Percentiles rank a stretch among this genome's conserved stretches.
phyloP scores from a whole-genome alignment of 2,888 invertebrate genomes.

The Hydrotaea cyrtoneurina region DNA sequence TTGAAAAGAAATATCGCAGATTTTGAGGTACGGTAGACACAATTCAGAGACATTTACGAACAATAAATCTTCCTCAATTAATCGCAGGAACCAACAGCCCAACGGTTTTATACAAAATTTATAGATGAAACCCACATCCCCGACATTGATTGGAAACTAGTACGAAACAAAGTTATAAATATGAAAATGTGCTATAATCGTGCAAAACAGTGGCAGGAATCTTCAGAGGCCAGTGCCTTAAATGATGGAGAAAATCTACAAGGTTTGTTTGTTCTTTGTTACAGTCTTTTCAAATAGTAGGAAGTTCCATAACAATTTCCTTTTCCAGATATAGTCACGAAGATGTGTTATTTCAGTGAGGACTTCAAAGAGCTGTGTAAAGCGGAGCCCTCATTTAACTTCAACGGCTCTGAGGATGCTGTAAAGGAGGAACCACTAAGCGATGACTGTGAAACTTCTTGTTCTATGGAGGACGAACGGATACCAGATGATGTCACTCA shows the following conservation, averaged over 20 bases:
- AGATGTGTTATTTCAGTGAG: not conserved
- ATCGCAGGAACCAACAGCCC: slow-evolving; percentile 19
- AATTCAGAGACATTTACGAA: not conserved
- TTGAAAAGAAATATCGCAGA: not conserved
- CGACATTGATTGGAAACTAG: slow-evolving; percentile 2
- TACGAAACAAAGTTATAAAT: slow-evolving; percentile 5
- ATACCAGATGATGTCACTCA: not conserved
- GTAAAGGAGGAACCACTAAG: not conserved
- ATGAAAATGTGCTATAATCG: not conserved
- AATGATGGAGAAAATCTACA: not conserved
- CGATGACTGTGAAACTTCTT: not conserved
- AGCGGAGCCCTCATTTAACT: not conserved
- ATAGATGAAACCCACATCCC: not conserved
- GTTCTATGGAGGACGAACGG: not conserved
- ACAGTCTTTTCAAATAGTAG: no score
- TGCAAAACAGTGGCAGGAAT: not conserved
- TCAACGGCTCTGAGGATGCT: not conserved
- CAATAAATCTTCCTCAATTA: not conserved
- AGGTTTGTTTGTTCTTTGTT: not conserved
- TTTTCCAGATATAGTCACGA: not conserved
- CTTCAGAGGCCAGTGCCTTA: not conserved
- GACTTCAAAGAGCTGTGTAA: not conserved
- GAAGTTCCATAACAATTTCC: no score
- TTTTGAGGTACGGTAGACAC: not conserved
- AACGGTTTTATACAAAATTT: not conserved